Evolutionary conservation across 2,888 invertebrate genomes (phyloP).

Genomic region (Bugula neritina): DNA sequence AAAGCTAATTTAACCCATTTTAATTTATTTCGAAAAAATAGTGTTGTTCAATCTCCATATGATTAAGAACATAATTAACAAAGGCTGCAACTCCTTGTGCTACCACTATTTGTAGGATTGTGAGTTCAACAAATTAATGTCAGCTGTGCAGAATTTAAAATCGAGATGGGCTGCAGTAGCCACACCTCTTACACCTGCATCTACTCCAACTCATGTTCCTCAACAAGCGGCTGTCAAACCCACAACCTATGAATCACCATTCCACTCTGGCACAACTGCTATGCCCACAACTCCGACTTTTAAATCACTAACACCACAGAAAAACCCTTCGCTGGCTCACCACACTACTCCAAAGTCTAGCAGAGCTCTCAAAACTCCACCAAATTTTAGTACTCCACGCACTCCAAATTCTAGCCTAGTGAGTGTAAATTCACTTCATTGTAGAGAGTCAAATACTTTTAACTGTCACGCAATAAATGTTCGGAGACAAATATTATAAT

Average conservation of each 20-base stretch:
- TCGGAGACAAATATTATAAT: too few species aligned
- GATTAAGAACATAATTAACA: too few species aligned
- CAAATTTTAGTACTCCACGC: background rate
- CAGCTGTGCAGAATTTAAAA: slow-evolving; percentile 16
- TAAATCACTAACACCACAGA: background rate
- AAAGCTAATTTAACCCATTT: too few species aligned
- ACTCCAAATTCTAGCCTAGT: slow-evolving; percentile 1
- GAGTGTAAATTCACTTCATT: too few species aligned
- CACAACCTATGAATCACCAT: background rate
- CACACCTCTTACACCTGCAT: slow-evolving; percentile 7
- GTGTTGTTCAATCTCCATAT: too few species aligned
- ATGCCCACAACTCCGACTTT: background rate
- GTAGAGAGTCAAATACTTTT: too few species aligned
- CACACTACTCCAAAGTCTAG: background rate
- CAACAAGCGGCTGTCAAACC: slow-evolving; percentile 22
- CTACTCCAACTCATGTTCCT: background rate
- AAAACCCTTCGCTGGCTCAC: background rate
- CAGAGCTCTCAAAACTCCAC: background rate
- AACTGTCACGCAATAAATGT: too few species aligned
- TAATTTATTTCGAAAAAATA: too few species aligned
- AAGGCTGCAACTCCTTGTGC: too few species aligned
- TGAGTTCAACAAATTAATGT: slow-evolving; percentile 20
- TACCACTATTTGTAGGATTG: background rate
- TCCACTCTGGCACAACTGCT: background rate
- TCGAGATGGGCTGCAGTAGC: slow-evolving; percentile 18